Percentiles rank a stretch among this genome's conserved stretches.
phyloP scores from a whole-genome alignment of 2,888 invertebrate species.

The Scaptodrosophila latifasciaeformis region DNA sequence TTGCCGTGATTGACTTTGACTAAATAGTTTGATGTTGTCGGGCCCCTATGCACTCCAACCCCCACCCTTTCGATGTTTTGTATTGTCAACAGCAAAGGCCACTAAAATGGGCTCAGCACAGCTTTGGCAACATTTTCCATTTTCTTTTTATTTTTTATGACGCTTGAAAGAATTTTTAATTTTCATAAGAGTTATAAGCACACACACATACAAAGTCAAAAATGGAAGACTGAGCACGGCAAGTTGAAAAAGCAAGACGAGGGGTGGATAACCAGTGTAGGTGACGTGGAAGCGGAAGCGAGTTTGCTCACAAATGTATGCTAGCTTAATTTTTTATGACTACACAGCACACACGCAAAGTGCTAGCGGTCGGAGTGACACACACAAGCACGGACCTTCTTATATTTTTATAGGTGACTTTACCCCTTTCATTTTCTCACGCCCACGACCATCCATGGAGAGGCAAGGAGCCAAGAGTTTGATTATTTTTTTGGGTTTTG shows the following conservation, averaged over 20 bases:
- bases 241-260: constrained; percentile 17
- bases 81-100: constrained; percentile 28
- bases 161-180: constrained; percentile 61
- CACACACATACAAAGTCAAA: constrained; percentile 11
- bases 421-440: too few species aligned
- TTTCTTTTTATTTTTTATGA: constrained; percentile 29
- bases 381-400: constrained; percentile 10
- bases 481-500: neutral
- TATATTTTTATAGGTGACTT: too few species aligned
- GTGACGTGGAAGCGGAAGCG: neutral
- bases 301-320: constrained; percentile 37
- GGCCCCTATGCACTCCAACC: constrained; percentile 18
- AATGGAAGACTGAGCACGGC: constrained; percentile 1
- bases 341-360: constrained; percentile 30
- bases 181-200: constrained; percentile 55
- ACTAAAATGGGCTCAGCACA: neutral
- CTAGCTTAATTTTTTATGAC: constrained; percentile 61
- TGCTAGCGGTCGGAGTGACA: constrained; percentile 14
- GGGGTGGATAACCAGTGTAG: neutral
- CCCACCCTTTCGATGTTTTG: constrained; percentile 18
- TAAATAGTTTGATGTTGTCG: constrained; percentile 36
- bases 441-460: neutral
- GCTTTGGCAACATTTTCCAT: neutral
- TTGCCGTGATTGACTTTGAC: constrained; percentile 47
- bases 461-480: too few species aligned